Evolutionary conservation across 2,113 vertebrate species (phyloP).

Genomic region (Pelmatolapia mariae): DNA sequence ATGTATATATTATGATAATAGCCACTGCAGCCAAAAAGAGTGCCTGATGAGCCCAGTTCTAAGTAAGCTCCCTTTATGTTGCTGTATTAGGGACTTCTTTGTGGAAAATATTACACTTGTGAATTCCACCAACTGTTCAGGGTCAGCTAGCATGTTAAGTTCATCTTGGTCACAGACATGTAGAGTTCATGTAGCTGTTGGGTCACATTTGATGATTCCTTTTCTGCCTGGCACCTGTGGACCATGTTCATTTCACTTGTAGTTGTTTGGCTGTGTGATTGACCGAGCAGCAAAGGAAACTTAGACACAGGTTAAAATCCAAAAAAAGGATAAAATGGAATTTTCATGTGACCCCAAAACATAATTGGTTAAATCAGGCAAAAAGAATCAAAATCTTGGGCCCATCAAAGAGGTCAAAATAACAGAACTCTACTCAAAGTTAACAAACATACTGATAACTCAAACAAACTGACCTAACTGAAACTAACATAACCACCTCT

Average conservation of each 20-base stretch:
- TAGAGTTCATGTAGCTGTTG: neutral
- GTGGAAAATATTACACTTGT: neutral
- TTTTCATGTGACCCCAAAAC: neutral
- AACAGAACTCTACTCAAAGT: neutral
- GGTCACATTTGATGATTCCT: neutral
- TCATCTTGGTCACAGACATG: neutral
- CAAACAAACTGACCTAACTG: neutral
- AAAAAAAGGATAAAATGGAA: neutral
- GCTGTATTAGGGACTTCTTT: neutral
- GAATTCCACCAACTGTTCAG: neutral
- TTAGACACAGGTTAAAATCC: neutral
- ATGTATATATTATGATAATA: no score
- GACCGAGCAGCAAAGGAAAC: neutral
- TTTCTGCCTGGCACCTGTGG: neutral
- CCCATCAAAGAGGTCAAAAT: neutral
- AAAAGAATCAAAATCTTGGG: neutral
- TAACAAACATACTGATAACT: neutral
- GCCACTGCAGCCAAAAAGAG: no score
- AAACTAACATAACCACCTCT: no score
- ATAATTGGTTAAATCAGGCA: neutral
- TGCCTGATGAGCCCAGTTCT: no score
- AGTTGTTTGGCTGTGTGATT: neutral
- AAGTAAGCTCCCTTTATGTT: neutral
- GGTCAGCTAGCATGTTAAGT: neutral
- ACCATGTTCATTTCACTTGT: fast-evolving